Evolutionary conservation across 2,113 vertebrate genomes (phyloP).

Genomic region (Rhineura floridana): DNA sequence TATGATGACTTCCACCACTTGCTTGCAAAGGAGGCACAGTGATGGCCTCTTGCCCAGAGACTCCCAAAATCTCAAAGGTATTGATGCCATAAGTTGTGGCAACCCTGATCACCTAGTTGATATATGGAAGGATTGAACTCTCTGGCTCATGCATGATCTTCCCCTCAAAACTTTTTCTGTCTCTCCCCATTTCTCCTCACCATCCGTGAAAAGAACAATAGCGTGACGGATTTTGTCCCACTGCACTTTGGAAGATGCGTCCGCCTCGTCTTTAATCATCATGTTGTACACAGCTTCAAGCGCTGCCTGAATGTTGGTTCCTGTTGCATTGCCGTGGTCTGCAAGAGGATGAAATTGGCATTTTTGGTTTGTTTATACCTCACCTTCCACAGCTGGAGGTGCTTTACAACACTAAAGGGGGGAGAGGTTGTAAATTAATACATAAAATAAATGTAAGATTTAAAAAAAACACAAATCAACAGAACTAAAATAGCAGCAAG

Average conservation of each 20-base stretch:
- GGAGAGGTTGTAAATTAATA: fast-evolving
- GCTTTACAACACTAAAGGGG: not conserved
- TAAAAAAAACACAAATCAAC: not conserved
- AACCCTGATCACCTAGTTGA: no score
- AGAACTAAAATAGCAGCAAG: not conserved
- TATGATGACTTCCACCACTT: no score
- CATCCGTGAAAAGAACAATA: slow-evolving; percentile 86
- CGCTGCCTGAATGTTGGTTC: slow-evolving; percentile 80
- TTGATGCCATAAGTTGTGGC: no score
- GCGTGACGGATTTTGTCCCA: slow-evolving; percentile 77
- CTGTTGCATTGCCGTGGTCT: slow-evolving; percentile 78
- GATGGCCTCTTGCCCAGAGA: not conserved
- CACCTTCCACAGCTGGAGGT: not conserved
- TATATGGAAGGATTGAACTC: not conserved
- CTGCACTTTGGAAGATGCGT: fast-evolving
- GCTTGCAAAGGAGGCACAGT: not conserved
- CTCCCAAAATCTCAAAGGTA: no score
- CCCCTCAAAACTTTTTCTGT: not conserved
- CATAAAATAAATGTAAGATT: not conserved
- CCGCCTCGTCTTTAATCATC: slow-evolving; percentile 68
- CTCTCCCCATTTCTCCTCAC: slow-evolving; percentile 52
- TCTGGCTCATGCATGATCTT: not conserved
- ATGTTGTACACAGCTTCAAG: slow-evolving; percentile 59
- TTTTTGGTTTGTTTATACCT: not conserved
- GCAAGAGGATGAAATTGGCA: not conserved